Evolutionary conservation across 2,888 invertebrate genomes (phyloP).

Genomic region (Drepana falcataria): DNA sequence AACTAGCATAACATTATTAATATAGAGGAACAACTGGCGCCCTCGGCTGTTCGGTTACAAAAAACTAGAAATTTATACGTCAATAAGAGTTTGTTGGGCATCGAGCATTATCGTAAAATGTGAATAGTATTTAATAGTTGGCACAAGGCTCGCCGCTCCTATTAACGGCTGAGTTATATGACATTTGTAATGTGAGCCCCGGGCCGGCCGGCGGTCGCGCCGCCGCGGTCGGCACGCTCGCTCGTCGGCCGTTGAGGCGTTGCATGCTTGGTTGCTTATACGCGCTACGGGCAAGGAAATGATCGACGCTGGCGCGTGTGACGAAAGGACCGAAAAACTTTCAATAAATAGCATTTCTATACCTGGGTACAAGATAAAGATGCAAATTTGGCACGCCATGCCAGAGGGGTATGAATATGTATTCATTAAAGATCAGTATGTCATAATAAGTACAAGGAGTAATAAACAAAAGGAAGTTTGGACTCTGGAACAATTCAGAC

Average conservation of each 20-base stretch:
- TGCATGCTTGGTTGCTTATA: neutral
- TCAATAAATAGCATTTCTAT: too few species aligned
- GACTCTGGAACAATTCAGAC: too few species aligned
- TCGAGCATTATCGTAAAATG: constrained; percentile 71
- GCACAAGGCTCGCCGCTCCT: constrained; percentile 70
- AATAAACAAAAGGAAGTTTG: too few species aligned
- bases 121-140: constrained; percentile 72
- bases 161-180: constrained; percentile 70
- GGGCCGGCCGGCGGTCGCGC: constrained; percentile 10
- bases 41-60: constrained; percentile 52
- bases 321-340: too few species aligned
- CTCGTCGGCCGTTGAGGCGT: constrained; percentile 5
- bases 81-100: constrained; percentile 70
- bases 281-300: neutral
- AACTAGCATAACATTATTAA: constrained; percentile 66
- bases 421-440: too few species aligned
- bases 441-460: too few species aligned
- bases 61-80: constrained; percentile 68
- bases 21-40: constrained; percentile 70
- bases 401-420: too few species aligned
- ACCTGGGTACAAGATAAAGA: too few species aligned
- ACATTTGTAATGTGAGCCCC: constrained; percentile 50
- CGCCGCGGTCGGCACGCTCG: constrained; percentile 5
- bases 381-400: too few species aligned
- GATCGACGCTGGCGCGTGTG: too few species aligned